Conservation (phyloP, 2,113 vertebrate species). For the Platanista minor region DNA sequence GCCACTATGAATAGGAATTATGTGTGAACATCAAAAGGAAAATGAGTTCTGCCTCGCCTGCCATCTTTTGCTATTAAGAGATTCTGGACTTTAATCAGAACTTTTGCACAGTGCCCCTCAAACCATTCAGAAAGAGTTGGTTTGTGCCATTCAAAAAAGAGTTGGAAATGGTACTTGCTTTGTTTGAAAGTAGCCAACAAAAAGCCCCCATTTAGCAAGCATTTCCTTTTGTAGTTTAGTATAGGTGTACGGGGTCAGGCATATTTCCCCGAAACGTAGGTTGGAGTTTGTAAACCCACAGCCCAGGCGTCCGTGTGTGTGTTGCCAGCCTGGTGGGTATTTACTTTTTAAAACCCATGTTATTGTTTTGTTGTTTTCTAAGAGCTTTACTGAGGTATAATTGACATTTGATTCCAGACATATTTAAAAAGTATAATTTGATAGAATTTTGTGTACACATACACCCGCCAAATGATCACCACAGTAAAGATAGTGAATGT, state of each 20-base stretch:
- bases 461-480: neutral
- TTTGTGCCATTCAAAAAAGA: neutral
- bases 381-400: neutral
- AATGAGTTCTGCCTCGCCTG: neutral
- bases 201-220: neutral
- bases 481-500: too few species aligned
- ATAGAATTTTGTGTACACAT: neutral
- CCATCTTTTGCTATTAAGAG: neutral
- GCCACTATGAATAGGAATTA: neutral
- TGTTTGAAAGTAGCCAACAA: neutral
- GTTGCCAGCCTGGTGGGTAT: neutral
- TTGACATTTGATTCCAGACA: neutral
- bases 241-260: fast-evolving
- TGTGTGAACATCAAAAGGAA: neutral
- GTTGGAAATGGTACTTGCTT: neutral
- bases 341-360: neutral
- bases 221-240: neutral
- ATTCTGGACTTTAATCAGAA: slow-evolving; percentile 31
- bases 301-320: neutral
- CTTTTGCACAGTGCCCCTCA: neutral
- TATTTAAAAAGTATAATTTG: neutral
- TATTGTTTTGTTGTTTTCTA: neutral
- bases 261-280: fast-evolving
- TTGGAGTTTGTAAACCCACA: neutral
- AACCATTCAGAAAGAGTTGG: neutral